Evolutionary conservation across 2,113 vertebrate genomes (phyloP).

Genomic region (Struthidea cinerea): DNA sequence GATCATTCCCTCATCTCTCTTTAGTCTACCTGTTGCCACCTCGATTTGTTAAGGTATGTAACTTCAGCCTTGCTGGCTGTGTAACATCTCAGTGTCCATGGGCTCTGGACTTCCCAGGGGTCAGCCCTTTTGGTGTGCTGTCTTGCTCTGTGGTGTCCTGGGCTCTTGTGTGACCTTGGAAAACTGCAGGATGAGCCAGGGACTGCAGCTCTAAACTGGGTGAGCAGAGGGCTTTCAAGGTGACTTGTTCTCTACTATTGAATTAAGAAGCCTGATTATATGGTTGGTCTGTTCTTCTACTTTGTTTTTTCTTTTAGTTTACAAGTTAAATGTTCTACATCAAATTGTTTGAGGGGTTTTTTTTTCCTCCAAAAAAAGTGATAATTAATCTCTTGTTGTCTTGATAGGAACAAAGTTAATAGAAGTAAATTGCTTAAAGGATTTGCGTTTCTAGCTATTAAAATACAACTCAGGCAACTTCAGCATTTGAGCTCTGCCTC

Average conservation of each 20-base stretch:
- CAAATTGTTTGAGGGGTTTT: neutral
- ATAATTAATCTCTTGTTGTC: neutral
- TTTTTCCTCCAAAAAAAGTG: too few species aligned
- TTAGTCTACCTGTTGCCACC: neutral
- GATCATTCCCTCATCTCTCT: neutral
- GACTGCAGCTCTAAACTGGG: neutral
- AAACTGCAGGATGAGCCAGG: neutral
- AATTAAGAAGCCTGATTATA: neutral
- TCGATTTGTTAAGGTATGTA: accelerated
- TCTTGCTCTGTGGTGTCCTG: neutral
- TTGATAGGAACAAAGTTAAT: neutral
- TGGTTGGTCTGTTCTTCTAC: neutral
- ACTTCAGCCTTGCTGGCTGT: neutral
- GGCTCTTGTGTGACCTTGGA: neutral
- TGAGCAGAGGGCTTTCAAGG: neutral
- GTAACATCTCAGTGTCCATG: accelerated
- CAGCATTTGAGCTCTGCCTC: neutral
- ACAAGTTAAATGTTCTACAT: neutral
- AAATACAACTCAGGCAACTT: neutral
- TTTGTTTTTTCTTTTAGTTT: neutral
- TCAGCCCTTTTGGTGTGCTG: neutral
- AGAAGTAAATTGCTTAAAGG: neutral
- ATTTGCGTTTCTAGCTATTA: neutral
- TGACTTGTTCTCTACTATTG: neutral
- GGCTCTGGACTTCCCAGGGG: neutral